Base-by-base conservation (phyloP, 1,140 invertebrate genomes). In the Drosophila serrata region DNA sequence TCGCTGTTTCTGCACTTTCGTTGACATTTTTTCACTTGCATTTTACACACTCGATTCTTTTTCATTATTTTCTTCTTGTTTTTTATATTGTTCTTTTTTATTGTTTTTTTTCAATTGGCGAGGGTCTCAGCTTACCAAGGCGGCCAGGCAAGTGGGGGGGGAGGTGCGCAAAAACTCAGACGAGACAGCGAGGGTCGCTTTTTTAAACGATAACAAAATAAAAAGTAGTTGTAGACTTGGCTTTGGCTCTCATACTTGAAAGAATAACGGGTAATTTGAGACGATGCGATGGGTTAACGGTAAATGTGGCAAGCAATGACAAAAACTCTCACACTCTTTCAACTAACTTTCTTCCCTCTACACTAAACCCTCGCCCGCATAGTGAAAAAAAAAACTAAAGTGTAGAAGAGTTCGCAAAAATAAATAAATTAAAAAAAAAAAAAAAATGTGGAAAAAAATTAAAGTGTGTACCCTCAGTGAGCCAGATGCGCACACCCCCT, bases 11-110 rank as follows among this genome's bases (percentile, higher is more conserved):
- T 67, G 61, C 72, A 76, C 72, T 76, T 76, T 76, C 74, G 74
- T 76, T 76, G 68, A 72, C 61, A 58, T 65, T 75, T 63, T 46
- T 62, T 63, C 35, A 73, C 67, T 73, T 70, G 48, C 33, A 55
- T 55, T 17, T 51, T 63, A 56, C 51, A 56, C 60, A 56, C 60
- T 60, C 19, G 12, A 11, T 57, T 42, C 59, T 61, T 37, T 62
- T 68, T 48, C 45, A 48, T 63, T 45, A 37, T 29, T 69, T 35
- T 53, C 13, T 48, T 6, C 9, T 7, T 62, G 13, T 29, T 13
- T 39, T 17, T 45, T 11, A 12, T 33, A 11, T 12, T 12, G 33
- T 11, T 33, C 6, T 39, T 17, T 31, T 45, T 6, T 40, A 27
- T 17, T 13, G 29, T 58, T 17, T 31, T 33, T 57, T 53, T 69